Conservation (phyloP, 2,113 vertebrate genomes). For the Phocoena sinus region DNA sequence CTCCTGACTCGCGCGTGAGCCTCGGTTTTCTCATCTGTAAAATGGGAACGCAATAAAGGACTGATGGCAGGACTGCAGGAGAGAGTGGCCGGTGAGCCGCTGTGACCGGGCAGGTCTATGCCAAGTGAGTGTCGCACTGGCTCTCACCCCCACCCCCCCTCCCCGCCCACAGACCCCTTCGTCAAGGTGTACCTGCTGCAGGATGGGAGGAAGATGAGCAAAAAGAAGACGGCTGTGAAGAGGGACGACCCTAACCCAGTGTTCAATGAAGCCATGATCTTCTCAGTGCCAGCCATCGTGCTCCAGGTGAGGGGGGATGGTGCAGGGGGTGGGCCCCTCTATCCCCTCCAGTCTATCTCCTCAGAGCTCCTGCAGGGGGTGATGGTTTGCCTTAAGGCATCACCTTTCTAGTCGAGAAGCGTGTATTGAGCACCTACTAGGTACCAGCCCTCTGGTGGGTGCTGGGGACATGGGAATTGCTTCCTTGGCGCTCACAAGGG, state of each 20-base stretch:
- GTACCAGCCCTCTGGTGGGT: neutral
- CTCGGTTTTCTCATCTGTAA: neutral
- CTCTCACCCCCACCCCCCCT: neutral
- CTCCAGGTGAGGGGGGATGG: constrained; percentile 86
- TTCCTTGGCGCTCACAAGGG: neutral
- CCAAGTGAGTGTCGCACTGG: neutral
- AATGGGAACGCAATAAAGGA: neutral
- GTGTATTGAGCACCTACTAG: neutral
- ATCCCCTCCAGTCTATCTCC: neutral
- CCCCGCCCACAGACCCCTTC: constrained; percentile 88
- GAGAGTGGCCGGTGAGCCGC: neutral
- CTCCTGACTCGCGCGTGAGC: neutral
- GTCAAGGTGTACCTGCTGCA: constrained; percentile 99
- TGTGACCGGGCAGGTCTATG: neutral
- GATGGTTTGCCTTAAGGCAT: neutral
- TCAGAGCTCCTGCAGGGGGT: neutral
- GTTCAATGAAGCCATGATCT: constrained; percentile 99
- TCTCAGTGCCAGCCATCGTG: constrained; percentile 94
- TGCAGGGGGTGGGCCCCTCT: fast-evolving
- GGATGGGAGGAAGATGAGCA: constrained; percentile 97
- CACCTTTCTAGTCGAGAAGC: neutral
- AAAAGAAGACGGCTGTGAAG: constrained; percentile 97
- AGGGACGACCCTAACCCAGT: constrained; percentile 95
- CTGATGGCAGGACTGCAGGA: neutral
- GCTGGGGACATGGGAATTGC: neutral